Conservation (phyloP, 2,888 invertebrate genomes). For the Molanna angustata region DNA sequence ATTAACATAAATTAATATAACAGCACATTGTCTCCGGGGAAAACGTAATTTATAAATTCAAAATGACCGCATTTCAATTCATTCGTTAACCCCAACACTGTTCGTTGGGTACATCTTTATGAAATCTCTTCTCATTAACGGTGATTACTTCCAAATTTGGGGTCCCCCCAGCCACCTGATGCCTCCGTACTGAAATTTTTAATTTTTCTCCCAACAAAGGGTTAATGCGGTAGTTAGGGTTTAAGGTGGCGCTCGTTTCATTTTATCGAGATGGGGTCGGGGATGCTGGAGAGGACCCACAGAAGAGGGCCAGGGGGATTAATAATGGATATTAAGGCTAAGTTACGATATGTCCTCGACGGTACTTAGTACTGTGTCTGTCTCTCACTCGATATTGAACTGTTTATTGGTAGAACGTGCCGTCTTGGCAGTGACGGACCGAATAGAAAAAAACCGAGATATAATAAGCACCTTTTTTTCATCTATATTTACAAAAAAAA, state of each 20-base stretch:
- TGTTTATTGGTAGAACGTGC: background rate
- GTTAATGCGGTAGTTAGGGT: conserved; percentile 30
- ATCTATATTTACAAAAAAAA: background rate
- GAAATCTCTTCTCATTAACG: conserved; percentile 27
- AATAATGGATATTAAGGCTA: conserved; percentile 33
- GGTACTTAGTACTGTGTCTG: conserved; percentile 25
- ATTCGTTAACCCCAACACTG: too few relatives aligned
- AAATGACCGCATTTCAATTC: too few relatives aligned
- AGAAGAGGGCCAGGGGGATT: conserved; percentile 28
- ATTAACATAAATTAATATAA: too few relatives aligned
- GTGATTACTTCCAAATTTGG: conserved; percentile 27
- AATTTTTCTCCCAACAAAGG: conserved; percentile 33
- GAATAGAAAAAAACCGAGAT: background rate
- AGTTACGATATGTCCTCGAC: conserved; percentile 33
- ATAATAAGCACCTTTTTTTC: background rate
- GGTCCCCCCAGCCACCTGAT: conserved; percentile 23
- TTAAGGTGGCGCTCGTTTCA: conserved; percentile 25
- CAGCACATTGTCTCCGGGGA: too few relatives aligned
- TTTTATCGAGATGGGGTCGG: conserved; percentile 23
- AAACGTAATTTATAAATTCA: too few relatives aligned
- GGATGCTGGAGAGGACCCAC: conserved; percentile 1
- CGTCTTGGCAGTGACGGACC: background rate
- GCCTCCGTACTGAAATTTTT: conserved; percentile 27
- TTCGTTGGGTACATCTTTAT: too few relatives aligned
- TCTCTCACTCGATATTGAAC: conserved; percentile 11